These are phyloP conservation scores for Ia io DNA, from an alignment of 2,113 vertebrate genomes.

Conservation along the genomic window DNA sequence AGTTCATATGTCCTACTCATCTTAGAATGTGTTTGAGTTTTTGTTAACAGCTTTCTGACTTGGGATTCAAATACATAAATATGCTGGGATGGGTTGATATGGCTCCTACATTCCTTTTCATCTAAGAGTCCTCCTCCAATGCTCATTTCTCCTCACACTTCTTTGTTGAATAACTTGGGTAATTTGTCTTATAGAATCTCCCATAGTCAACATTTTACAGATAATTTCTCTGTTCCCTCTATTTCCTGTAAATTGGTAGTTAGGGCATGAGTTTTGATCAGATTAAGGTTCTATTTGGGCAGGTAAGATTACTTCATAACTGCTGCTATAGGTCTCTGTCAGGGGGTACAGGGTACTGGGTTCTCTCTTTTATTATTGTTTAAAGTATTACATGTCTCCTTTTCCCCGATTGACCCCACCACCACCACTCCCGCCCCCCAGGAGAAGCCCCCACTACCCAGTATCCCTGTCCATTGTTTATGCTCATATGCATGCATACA, in stretches of 20 bases:
- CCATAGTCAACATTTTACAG: neutral
- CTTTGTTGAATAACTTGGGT: neutral
- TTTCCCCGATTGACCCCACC: too few relatives aligned
- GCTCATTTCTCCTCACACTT: neutral
- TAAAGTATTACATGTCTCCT: too few relatives aligned
- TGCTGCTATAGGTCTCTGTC: neutral
- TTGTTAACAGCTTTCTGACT: neutral
- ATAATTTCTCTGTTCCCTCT: neutral
- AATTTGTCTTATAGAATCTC: neutral
- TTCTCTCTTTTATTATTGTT: neutral
- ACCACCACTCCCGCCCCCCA: too few relatives aligned
- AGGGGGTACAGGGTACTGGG: too few relatives aligned
- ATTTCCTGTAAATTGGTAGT: neutral
- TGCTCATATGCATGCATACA: too few relatives aligned
- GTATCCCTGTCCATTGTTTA: too few relatives aligned
- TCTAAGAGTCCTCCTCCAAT: neutral
- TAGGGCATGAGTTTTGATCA: neutral
- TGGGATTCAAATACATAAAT: neutral
- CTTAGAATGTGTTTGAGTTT: neutral
- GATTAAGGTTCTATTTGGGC: neutral
- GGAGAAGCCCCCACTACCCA: too few relatives aligned
- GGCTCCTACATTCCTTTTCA: neutral
- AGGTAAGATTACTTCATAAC: too few relatives aligned
- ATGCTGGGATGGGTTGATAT: neutral
- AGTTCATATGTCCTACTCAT: neutral